A percentile compares a stretch with the other conserved stretches of the same genome.
phyloP scores from a whole-genome alignment of 2,797 vertebrate species.

The Tadarida brasiliensis region DNA sequence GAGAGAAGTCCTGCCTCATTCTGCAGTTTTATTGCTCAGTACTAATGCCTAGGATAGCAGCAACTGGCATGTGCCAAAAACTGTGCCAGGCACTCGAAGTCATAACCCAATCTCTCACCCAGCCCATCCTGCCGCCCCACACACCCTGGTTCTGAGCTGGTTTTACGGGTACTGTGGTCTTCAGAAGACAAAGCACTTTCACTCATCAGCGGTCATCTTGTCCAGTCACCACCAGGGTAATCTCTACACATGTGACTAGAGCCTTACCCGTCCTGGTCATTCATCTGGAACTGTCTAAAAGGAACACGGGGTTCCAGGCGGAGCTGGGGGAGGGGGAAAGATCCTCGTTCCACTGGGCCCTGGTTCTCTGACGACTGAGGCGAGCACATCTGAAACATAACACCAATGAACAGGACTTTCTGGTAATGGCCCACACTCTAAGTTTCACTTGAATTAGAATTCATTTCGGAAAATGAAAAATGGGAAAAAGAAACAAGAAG shows the following conservation, averaged over 20 bases:
- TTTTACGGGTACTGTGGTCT: not conserved
- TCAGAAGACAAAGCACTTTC: not conserved
- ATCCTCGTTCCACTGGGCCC: conserved; percentile 88
- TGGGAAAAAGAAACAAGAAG: not conserved
- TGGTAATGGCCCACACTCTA: not conserved
- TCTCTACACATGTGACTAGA: fast-evolving
- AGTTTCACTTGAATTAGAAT: not conserved
- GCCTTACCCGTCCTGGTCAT: conserved; percentile 91
- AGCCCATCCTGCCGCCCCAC: not conserved
- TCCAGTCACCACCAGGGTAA: not conserved
- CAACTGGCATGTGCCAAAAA: not conserved
- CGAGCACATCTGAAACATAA: conserved; percentile 95
- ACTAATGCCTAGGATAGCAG: not conserved
- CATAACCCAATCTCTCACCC: fast-evolving
- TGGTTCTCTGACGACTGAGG: conserved; percentile 94
- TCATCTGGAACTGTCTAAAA: conserved; percentile 93
- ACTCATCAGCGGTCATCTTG: fast-evolving
- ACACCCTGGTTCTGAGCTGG: not conserved
- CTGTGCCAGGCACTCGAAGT: not conserved
- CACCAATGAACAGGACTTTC: not conserved
- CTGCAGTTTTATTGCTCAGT: not conserved
- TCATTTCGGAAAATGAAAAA: not conserved
- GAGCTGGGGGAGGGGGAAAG: conserved; percentile 91
- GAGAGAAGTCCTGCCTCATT: not conserved
- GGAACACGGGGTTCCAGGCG: conserved; percentile 95